These are phyloP conservation scores for Incurvaria masculella DNA, from an alignment of 2,888 invertebrate genomes.

Conservation along the genomic window DNA sequence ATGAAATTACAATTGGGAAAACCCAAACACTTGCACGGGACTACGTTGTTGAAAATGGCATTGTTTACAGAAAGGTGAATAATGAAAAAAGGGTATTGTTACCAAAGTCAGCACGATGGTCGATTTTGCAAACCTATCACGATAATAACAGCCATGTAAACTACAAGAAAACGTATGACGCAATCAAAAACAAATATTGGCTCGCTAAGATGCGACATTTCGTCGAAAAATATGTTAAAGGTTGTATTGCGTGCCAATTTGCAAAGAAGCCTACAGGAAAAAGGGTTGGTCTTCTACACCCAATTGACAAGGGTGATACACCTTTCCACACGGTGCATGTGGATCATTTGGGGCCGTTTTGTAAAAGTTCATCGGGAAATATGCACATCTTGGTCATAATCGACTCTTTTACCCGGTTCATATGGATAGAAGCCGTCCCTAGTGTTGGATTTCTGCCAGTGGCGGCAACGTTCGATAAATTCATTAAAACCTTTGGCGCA, in stretches of 20 bases:
- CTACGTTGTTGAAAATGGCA: conserved; percentile 9
- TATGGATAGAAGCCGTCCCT: not conserved
- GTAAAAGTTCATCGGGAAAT: conserved; percentile 12
- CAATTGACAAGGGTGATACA: conserved; percentile 12
- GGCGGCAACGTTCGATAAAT: no score
- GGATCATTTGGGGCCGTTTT: conserved; percentile 17
- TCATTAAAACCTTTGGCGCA: not conserved
- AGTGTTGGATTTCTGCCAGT: not conserved
- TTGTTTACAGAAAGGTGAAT: conserved; percentile 10
- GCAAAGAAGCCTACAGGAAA: not conserved
- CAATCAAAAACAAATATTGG: conserved; percentile 8
- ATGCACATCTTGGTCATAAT: conserved; percentile 8
- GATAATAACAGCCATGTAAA: conserved; percentile 21
- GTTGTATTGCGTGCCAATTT: not conserved
- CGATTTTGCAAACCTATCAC: conserved; percentile 16
- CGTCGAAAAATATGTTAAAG: no score
- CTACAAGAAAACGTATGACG: conserved; percentile 9
- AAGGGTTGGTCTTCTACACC: conserved; percentile 11
- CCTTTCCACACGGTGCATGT: conserved; percentile 17
- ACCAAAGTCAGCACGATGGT: conserved; percentile 17
- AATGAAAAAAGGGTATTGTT: conserved; percentile 16
- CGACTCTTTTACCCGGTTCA: conserved; percentile 5
- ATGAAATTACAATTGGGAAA: not conserved
- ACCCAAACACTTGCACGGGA: not conserved
- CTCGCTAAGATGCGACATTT: conserved; percentile 8